Percentiles rank a stretch among this genome's conserved stretches.
phyloP scores from a whole-genome alignment of 2,888 invertebrate species.

The Cetonia aurata region DNA sequence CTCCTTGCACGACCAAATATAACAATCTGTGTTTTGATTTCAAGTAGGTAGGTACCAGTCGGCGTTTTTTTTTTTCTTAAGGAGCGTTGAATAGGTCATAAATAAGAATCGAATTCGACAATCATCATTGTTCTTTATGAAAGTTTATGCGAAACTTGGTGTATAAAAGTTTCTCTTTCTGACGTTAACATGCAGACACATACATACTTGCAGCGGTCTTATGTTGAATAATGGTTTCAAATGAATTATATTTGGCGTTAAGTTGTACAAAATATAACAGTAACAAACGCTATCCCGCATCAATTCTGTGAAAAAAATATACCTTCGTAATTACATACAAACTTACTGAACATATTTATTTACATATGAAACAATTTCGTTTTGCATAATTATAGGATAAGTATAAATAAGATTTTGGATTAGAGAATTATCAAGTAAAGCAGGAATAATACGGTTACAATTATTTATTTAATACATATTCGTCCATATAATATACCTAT shows the following conservation, averaged over 20 bases:
- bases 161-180: conserved; percentile 24
- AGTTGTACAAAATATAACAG: too few relatives aligned
- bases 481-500: conserved; percentile 10
- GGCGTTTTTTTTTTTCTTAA: conserved; percentile 1
- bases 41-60: background rate
- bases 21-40: conserved; percentile 8
- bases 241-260: too few relatives aligned
- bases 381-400: too few relatives aligned
- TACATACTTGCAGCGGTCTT: conserved; percentile 1
- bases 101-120: conserved; percentile 24
- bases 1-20: background rate
- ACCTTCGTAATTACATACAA: too few relatives aligned
- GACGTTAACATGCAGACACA: conserved; percentile 15
- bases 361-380: too few relatives aligned
- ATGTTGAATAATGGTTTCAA: background rate
- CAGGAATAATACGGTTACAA: conserved; percentile 19
- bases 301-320: too few relatives aligned
- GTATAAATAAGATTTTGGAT: background rate
- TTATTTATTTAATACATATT: conserved; percentile 17
- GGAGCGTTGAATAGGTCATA: conserved; percentile 13
- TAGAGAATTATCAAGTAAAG: background rate
- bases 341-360: too few relatives aligned
- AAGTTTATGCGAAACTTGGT: conserved; percentile 16
- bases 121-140: conserved; percentile 31
- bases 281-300: too few relatives aligned